Percentiles rank a stretch among this genome's conserved stretches.
phyloP scores from a whole-genome alignment of 2,113 vertebrate genomes.

The Mohoua ochrocephala region DNA sequence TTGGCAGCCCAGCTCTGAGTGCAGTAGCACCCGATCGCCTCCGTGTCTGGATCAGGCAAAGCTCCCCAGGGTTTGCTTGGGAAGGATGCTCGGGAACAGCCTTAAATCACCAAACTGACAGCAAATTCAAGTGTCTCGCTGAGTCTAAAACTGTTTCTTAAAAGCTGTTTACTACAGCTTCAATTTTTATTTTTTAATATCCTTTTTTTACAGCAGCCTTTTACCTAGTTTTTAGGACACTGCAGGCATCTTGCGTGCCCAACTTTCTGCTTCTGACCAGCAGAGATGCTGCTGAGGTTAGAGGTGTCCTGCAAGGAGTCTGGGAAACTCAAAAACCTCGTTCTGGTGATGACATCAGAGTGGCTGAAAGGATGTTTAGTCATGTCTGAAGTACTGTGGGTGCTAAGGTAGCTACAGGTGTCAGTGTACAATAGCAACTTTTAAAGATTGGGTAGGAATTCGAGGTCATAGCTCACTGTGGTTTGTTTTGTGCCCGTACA shows the following conservation, averaged over 20 bases:
- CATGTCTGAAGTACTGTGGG: neutral
- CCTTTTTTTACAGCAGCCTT: neutral
- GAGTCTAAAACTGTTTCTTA: neutral
- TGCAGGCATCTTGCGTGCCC: rapidly evolving
- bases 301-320: neutral
- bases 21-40: rapidly evolving
- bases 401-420: neutral
- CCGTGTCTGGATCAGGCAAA: neutral
- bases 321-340: neutral
- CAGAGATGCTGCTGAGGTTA: neutral
- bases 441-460: neutral
- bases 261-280: neutral
- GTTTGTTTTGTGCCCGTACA: neutral
- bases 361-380: neutral
- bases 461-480: neutral
- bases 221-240: neutral
- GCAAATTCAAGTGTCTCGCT: neutral
- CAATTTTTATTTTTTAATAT: neutral
- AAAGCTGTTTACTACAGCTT: neutral
- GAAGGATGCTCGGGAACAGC: neutral
- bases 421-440: neutral
- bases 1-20: neutral
- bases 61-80: neutral
- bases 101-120: conserved; percentile 3
- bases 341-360: neutral